Evolutionary conservation across 2,797 vertebrate genomes (phyloP), one percentile per base, ranked within the genome.

Genomic region (Meda fulgida): DNA sequence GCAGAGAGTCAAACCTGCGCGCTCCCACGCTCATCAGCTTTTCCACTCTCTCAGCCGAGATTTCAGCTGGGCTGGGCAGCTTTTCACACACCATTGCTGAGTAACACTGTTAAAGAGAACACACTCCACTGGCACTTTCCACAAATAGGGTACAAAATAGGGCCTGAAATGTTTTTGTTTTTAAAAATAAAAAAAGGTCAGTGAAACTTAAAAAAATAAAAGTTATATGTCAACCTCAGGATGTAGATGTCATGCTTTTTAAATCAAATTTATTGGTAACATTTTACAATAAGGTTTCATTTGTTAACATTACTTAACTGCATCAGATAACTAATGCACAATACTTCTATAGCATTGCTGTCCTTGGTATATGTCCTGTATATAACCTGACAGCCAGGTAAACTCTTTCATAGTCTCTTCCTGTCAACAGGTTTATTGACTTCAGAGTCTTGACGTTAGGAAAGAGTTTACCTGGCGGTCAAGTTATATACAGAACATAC

Each of bases 41-140:
- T 91, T 99, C 98, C 87, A 98, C 97, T 67, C 97, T 94, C 91
- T 99, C 97, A 0, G 93, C 92, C 0, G 93, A 18, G 36, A 99
- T 95, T 66, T 98, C 97, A 72, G 97, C 91, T 0, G 98, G 98
- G 88, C 97, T 97, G 13, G 98, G 97, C 51, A 99, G 95, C 87
- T 97, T 99, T 89, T 94, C 95, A 88, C 98, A 99, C 84, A 97
- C 97, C 98, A 99, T 98, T 0, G 95, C 98, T 99, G 86, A 79
- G 76, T 83, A 9, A 77, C 14, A 9, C 14, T 8, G 91, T 94
- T 94, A 96, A 97, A 94, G 96, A 93, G 72, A 69, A 46, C 5
- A 87, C 5, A 80, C 4, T 16, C 5, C 38, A 38, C 21, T 53
- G n/a, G 14, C 36, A 70, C 26, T n/a, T 77, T 76, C 18, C 72